Evolutionary conservation across 35 echinoderm and acorn worm genomes (phyloP), one percentile per base, ranked within the genome.

Genomic region (Ophioderma brevispina): DNA sequence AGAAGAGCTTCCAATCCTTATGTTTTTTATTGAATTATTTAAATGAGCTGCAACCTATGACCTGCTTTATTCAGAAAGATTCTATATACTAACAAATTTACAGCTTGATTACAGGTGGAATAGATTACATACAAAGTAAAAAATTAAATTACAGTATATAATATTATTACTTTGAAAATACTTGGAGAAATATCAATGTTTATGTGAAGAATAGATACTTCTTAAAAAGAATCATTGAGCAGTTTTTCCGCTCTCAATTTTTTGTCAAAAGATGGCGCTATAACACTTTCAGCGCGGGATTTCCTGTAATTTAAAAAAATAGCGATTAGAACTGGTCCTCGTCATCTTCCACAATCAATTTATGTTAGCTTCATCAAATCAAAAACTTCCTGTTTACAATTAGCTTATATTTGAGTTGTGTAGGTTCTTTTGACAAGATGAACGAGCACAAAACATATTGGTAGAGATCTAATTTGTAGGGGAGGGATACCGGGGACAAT

Each of bases 21-120:
- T 75, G 70, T 63, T 40, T 38, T 86, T 37, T 34, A 84, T 39
- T 39, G n/a, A 56, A 40, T 76, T 40, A 56, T 70, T 70, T 75
- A 38, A 39, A 63, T 76, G 43, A 31, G 39, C n/a, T 70, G 25
- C 56, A 35, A 75, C 56, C 36, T 38, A 35, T 76, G 38, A 70
- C 37, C 35, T 38, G 56, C 13, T 13, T 64, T 38, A 37, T 33
- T 76, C 35, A 38, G 36, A 30, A 76, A 75, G 59, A 56, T 75
- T 50, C 8, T 40, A 11, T 38, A 11, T 38, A 39, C 52, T 14
- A 4, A 8, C 10, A 30, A 36, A 81, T 25, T 15, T 41, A 41
- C 18, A 84, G 32, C 32, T 23, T 14, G 14, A 84, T 55, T 0
- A 84, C 33, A 84, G 13, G 18, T 39, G 11, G 14, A 84, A 49